Conservation (phyloP, 2,113 vertebrate genomes). For the Centropus unirufus region DNA sequence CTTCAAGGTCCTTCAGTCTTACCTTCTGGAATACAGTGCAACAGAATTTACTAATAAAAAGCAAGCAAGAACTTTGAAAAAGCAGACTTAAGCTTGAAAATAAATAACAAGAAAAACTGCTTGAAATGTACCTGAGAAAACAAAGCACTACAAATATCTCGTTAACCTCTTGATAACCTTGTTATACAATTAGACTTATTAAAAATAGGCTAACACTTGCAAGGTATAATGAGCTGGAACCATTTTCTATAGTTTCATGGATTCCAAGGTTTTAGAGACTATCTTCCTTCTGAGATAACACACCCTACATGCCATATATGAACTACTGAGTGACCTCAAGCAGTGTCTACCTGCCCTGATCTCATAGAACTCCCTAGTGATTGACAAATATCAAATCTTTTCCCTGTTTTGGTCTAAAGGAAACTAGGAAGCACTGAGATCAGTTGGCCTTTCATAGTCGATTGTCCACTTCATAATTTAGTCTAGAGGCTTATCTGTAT, state of each 20-base stretch:
- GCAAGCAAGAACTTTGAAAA: neutral
- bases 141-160: neutral
- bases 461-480: neutral
- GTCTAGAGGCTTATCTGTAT: neutral
- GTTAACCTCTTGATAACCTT: neutral
- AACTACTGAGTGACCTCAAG: neutral
- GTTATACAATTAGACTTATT: neutral
- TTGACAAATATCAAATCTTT: neutral
- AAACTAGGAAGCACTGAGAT: neutral
- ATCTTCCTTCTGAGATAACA: neutral
- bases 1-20: neutral
- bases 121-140: neutral
- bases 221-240: neutral
- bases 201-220: neutral
- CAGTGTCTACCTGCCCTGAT: neutral
- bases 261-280: neutral
- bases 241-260: neutral
- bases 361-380: neutral
- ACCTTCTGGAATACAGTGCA: neutral
- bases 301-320: neutral
- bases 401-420: neutral
- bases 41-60: neutral
- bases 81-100: neutral
- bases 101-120: neutral
- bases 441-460: neutral